Base-by-base conservation (phyloP, 2,888 invertebrate genomes). In the Papilio demoleus region DNA sequence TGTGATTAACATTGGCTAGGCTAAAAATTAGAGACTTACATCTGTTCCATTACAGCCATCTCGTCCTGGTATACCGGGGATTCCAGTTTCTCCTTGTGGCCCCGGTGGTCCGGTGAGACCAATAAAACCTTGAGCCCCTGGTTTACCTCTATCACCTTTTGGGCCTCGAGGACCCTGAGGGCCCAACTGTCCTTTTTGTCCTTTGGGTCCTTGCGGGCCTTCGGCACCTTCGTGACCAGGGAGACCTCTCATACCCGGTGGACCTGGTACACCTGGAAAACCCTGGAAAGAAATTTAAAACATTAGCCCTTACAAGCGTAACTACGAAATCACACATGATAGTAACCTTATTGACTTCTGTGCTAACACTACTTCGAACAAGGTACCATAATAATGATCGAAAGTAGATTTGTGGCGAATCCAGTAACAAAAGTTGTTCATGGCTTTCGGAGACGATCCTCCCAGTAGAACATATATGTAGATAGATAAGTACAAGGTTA, bases 31-130 rank as follows among this genome's bases (percentile, higher is more conserved):
- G 67, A 19, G 74, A 93, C 94, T 94, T 93, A 97, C 97, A 87
- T 98, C 98, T 65, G 98, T 97, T 80, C 99, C 99, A 81, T 99
- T 99, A 83, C 99, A 99, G 11, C 99, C 99, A 83, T 99, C 98
- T 78, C 96, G 92, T 64, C 99, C 99, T 47, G 97, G 95, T 53
- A 94, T 90, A 76, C 98, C 98, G n/a, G 96, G 93, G 0, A 93
- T 80, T 62, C 98, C 97, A 0, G 94, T 77, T 67, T 93, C 93
- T 38, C 97, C 97, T 81, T 94, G 94, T 70, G 94, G 82, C 70
- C 97, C 97, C 22, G 95, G 96, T 71, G 81, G 81, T 4, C 81
- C 81, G 11, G 75, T 69, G 63, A 76, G 65, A 22, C 81, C 97
- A 72, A 96, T 96, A 84, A 96, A 97, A 69, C 99, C 99, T 72